Base-by-base conservation (phyloP, 1,140 invertebrate genomes). In the Aleiodes sp. region DNA sequence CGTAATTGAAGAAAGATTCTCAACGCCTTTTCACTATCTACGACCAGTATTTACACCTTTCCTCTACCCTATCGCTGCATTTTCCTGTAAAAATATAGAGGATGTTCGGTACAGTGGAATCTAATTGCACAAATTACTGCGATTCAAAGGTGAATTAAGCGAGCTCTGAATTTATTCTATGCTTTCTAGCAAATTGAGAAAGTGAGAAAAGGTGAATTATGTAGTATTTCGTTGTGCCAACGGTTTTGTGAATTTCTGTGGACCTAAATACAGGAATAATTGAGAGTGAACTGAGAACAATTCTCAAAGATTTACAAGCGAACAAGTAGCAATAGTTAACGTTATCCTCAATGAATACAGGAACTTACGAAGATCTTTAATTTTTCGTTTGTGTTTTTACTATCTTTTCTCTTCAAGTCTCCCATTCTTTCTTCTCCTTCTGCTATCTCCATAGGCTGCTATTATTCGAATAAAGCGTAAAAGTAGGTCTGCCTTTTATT, bases 271-370 rank as follows among this genome's bases (percentile, higher is more conserved):
- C 41, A 16, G 16, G 28, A 46, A 14, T 41, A 12, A n/a, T n/a
- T n/a, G 14, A 39, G 35, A 39, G 19, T 24, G 24, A 21, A 56
- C 46, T 56, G 24, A 56, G 4, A 26, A 59, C 16, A 59, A 59
- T n/a, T 31, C 56, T 6, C 14, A 24, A 19, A 52, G 56, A 26
- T 29, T 24, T 21, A 26, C 46, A 56, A 26, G 46, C 6, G 46
- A 28, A 52, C 46, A 59, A 59, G 21, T 9, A 28, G 56, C 56
- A 68, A 68, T 68, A 68, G 61, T 68, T 68, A 68, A 68, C 57
- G 57, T 26, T 35, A 43, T 29, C 61, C 65, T 61, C 65, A 60
- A 60, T 68, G 65, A 68, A 60, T 60, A 19, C 56, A 59, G 29
- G 29, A 26, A 59, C 26, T 59, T 31, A 59, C 56, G 21, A 57